phyloP scores from a whole-genome alignment of 2,113 vertebrate species.

The Psilopsiagon aymara region DNA sequence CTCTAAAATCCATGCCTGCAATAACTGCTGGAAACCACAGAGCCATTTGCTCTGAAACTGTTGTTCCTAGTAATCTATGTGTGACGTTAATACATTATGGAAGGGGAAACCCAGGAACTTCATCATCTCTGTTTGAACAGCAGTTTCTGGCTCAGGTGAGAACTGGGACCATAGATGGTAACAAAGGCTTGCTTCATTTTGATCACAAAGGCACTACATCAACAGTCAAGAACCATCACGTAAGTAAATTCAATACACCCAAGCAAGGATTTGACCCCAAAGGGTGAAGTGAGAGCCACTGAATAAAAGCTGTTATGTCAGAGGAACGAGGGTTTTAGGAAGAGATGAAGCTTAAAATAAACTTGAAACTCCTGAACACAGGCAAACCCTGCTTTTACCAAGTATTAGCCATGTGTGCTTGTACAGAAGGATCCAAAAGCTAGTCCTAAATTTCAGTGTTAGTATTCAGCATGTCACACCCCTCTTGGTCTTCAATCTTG shows the following conservation, averaged over 20 bases:
- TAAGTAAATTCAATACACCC: background rate
- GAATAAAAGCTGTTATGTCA: background rate
- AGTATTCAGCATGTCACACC: background rate
- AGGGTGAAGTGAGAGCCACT: background rate
- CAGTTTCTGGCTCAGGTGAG: background rate
- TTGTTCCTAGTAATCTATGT: background rate
- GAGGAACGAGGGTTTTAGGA: background rate
- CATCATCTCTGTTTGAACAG: background rate
- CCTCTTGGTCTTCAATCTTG: background rate
- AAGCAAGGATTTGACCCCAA: background rate
- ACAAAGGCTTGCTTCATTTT: background rate
- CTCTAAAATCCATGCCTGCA: background rate
- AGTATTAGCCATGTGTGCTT: background rate
- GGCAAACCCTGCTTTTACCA: background rate
- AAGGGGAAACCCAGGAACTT: background rate
- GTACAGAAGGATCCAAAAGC: background rate
- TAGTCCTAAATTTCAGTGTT: background rate
- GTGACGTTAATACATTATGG: background rate
- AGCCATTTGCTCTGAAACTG: background rate
- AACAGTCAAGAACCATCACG: background rate
- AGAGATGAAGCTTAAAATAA: background rate
- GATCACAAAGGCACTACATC: background rate
- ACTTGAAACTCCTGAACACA: background rate
- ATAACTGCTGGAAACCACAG: background rate
- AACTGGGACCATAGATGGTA: background rate